Conservation (phyloP, 37 sponge, comb jelly and placozoan species). For the Halichondria panicea region DNA sequence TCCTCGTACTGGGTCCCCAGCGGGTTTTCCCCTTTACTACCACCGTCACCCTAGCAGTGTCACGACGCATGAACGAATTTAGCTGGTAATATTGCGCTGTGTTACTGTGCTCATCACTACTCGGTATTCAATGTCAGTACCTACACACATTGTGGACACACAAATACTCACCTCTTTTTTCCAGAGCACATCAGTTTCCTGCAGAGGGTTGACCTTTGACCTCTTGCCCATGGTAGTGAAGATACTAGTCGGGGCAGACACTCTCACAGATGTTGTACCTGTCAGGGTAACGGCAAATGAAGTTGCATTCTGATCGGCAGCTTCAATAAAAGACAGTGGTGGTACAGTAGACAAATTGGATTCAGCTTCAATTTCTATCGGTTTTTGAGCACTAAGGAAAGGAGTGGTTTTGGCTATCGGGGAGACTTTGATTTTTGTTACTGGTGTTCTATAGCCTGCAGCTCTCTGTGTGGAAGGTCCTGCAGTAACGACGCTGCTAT, state of each 20-base stretch:
- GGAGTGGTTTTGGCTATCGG: constrained; percentile 7
- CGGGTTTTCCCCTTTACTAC: constrained; percentile 30
- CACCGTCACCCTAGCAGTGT: neutral
- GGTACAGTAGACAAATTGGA: neutral
- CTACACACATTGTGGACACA: too few relatives aligned
- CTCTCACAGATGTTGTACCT: too few relatives aligned
- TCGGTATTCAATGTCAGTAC: too few relatives aligned
- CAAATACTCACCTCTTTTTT: neutral
- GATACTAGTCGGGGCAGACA: too few relatives aligned
- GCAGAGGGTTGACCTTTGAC: constrained; percentile 23
- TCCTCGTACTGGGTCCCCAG: neutral
- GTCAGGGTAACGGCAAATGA: neutral
- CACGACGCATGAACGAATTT: too few relatives aligned
- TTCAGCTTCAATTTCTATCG: neutral
- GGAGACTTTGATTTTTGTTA: too few relatives aligned
- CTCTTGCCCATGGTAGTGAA: constrained; percentile 26
- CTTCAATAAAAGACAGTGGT: neutral
- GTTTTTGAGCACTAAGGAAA: constrained; percentile 22
- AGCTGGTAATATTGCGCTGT: too few relatives aligned
- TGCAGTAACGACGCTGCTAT: too few relatives aligned
- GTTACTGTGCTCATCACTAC: too few relatives aligned
- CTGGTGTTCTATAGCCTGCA: too few relatives aligned
- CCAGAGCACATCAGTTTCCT: constrained; percentile 9
- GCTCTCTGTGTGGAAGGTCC: too few relatives aligned
- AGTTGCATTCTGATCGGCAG: neutral